phyloP scores from a whole-genome alignment of 2,113 vertebrate species.

The Siniperca knerii region DNA sequence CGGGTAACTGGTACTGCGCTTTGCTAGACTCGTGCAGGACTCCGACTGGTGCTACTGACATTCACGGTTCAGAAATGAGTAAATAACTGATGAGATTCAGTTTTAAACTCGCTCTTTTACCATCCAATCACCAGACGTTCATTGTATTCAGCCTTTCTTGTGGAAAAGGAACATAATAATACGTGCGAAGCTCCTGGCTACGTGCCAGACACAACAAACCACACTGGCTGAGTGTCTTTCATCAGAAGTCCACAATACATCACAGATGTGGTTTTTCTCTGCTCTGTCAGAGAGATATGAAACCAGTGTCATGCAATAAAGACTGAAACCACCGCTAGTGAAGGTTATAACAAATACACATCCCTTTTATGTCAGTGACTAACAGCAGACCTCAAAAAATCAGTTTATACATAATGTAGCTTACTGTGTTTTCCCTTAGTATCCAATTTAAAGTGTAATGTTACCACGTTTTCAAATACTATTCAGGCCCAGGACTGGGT shows the following conservation, averaged over 20 bases:
- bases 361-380: neutral
- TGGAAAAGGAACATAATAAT: neutral
- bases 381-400: neutral
- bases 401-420: no score
- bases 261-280: conserved; percentile 22
- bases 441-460: neutral
- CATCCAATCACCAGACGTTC: neutral
- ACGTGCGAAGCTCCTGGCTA: neutral
- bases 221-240: neutral
- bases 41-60: neutral
- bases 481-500: neutral
- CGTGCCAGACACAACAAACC: conserved; percentile 1
- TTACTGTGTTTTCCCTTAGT: no score
- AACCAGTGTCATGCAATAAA: neutral
- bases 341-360: neutral
- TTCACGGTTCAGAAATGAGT: neutral
- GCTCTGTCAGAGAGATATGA: conserved; percentile 8
- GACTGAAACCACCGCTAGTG: neutral
- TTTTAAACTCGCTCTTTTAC: neutral
- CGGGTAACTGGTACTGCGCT: neutral
- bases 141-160: neutral
- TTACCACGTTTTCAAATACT: neutral
- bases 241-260: neutral
- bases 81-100: neutral
- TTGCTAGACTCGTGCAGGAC: no score